phyloP scores from a whole-genome alignment of 2,113 vertebrate genomes.

The Neolamprologus longior region DNA sequence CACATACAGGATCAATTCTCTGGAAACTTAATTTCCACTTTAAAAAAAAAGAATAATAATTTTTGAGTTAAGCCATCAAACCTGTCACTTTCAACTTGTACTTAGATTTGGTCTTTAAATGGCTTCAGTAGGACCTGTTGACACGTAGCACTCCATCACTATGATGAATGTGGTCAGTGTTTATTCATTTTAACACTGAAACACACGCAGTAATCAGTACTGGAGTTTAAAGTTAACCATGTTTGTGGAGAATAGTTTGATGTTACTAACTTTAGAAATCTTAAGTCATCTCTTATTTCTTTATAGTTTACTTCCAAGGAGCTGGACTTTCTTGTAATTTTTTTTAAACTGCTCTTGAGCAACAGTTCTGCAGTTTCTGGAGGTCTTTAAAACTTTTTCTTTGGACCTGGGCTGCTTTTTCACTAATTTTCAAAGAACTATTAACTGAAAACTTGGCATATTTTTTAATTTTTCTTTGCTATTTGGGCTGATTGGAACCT shows the following conservation, averaged over 20 bases:
- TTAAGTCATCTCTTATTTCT: not conserved
- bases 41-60: not conserved
- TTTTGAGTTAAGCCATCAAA: not conserved
- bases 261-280: not conserved
- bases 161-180: not conserved
- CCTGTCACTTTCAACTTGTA: not conserved
- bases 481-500: not conserved
- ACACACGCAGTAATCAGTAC: not conserved
- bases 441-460: not conserved
- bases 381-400: not conserved
- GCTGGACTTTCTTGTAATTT: not conserved
- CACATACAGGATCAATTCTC: not conserved
- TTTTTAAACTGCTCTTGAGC: not conserved
- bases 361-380: not conserved
- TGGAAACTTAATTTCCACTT: not conserved
- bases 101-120: not conserved
- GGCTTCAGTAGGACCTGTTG: not conserved
- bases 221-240: not conserved
- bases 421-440: not conserved
- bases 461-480: not conserved
- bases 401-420: not conserved
- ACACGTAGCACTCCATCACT: not conserved
- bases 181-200: not conserved
- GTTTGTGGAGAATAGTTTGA: not conserved
- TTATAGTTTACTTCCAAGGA: not conserved